Evolutionary conservation across 1,140 invertebrate species (phyloP), one percentile per base, ranked within the genome.

Genomic region (Homarus americanus): DNA sequence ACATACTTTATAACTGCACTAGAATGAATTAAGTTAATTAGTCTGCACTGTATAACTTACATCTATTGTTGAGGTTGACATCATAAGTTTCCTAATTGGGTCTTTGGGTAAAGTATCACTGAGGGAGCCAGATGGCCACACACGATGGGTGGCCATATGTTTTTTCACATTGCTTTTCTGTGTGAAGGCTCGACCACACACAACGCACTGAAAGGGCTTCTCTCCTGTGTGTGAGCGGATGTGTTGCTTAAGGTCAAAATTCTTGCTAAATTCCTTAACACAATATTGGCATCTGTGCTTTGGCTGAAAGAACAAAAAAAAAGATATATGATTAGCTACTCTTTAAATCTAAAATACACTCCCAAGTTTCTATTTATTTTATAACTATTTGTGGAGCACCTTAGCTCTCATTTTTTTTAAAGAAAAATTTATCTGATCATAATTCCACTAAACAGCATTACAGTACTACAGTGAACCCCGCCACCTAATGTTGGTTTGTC

Each of bases 231-330:
- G 96, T 76, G 96, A 96, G 20, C 95, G 95, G 93, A 96, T 95
- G 92, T 97, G 96, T 93, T 96, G 96, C 92, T 96, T 96, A 4
- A 96, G 95, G 93, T 96, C 96, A 92, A 96, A 96, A 92, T 96
- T 96, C 93, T 96, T 95, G 53, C 93, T 92, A 91, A 95, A 95
- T 28, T 87, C 87, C 79, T 94, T 93, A 10, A 87, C 86, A 87
- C 93, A 94, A 44, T 84, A 93, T 17, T 63, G 58, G 66, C 93
- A 94, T 58, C 91, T 89, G 40, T 92, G 88, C 32, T 88, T 90
- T 17, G 72, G 36, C 85, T 91, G 91, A 9, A 20, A n/a, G n/a
- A n/a, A n/a, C 12, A 63, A 24, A 24, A 15, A 20, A 20, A 24
- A 63, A 63, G 15, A 63, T 20, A n/a, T n/a, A n/a, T n/a, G n/a